These are phyloP conservation scores for Diachasmimorpha longicaudata DNA, from an alignment of 1,140 invertebrate genomes.

Conservation along the genomic window DNA sequence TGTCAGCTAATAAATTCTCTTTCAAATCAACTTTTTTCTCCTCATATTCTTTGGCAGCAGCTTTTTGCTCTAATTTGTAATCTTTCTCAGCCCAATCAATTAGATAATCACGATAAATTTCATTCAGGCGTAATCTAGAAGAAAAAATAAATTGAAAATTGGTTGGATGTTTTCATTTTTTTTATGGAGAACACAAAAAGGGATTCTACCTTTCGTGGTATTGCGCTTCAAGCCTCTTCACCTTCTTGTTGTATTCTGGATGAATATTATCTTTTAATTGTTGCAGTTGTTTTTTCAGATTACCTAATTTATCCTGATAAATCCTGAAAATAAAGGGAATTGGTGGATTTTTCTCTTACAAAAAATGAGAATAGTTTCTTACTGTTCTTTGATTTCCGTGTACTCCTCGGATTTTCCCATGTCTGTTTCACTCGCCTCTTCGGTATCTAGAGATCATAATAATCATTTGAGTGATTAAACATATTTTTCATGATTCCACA, in stretches of 20 bases:
- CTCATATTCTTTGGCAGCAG: slow-evolving; percentile 90
- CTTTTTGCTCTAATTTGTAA: slow-evolving; percentile 86
- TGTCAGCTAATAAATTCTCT: slow-evolving; percentile 87
- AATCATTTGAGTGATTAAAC: not conserved
- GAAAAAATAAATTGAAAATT: not conserved
- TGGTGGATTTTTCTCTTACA: not conserved
- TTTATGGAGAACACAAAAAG: not conserved
- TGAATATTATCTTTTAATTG: slow-evolving; percentile 86
- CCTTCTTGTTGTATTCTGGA: slow-evolving; percentile 82
- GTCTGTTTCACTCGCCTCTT: slow-evolving; percentile 90
- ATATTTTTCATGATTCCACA: too few relatives aligned
- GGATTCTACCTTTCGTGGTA: slow-evolving; percentile 72
- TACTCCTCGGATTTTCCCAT: slow-evolving; percentile 80
- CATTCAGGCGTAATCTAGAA: slow-evolving; percentile 75
- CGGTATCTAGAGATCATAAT: slow-evolving; percentile 73
- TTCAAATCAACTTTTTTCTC: slow-evolving; percentile 93
- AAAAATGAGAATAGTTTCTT: slow-evolving; percentile 51
- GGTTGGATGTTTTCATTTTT: too few relatives aligned
- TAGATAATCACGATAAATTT: slow-evolving; percentile 83
- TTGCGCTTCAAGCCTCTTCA: slow-evolving; percentile 83
- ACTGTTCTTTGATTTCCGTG: slow-evolving; percentile 92
- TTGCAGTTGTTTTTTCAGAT: slow-evolving; percentile 87
- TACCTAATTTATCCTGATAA: slow-evolving; percentile 91
- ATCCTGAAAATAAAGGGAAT: slow-evolving; percentile 67
- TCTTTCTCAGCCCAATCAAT: slow-evolving; percentile 87